phyloP scores from a whole-genome alignment of 2,888 invertebrate species.

The Eulithis prunata region DNA sequence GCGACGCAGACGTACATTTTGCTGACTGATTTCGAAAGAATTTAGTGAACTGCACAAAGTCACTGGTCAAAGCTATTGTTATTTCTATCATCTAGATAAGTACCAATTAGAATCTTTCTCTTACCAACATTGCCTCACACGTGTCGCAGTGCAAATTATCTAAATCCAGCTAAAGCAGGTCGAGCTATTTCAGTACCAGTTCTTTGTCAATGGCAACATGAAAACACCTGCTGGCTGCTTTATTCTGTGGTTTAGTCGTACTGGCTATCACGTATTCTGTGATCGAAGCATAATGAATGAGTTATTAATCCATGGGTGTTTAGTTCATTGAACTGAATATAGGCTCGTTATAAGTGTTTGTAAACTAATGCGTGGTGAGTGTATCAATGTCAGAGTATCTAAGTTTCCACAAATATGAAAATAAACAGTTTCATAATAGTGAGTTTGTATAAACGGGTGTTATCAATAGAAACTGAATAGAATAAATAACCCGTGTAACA shows the following conservation, averaged over 20 bases:
- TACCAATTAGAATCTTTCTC: conserved; percentile 6
- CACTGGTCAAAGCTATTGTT: too few relatives aligned
- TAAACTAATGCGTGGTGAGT: conserved; percentile 10
- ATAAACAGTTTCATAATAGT: conserved; percentile 2
- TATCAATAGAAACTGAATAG: background rate
- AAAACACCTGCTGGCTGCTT: background rate
- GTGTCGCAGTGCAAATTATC: conserved; percentile 14
- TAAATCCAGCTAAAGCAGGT: conserved; percentile 24
- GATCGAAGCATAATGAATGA: background rate
- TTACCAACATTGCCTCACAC: background rate
- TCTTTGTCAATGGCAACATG: conserved; percentile 42
- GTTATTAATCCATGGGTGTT: conserved; percentile 10
- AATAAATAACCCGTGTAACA: too few relatives aligned
- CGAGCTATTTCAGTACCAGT: conserved; percentile 35
- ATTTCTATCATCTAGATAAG: background rate
- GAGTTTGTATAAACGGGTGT: too few relatives aligned
- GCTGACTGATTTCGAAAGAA: too few relatives aligned
- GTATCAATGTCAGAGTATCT: conserved; percentile 16
- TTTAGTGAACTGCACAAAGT: too few relatives aligned
- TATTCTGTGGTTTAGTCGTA: background rate
- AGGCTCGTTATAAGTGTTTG: conserved; percentile 20
- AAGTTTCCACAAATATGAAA: conserved; percentile 1
- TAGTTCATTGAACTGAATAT: conserved; percentile 24
- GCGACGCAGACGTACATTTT: too few relatives aligned
- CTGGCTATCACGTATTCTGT: conserved; percentile 8